Evolutionary conservation across 37 sponge, comb jelly and placozoan species (phyloP), one percentile per base, ranked within the genome.

Genomic region (Spongilla lacustris): DNA sequence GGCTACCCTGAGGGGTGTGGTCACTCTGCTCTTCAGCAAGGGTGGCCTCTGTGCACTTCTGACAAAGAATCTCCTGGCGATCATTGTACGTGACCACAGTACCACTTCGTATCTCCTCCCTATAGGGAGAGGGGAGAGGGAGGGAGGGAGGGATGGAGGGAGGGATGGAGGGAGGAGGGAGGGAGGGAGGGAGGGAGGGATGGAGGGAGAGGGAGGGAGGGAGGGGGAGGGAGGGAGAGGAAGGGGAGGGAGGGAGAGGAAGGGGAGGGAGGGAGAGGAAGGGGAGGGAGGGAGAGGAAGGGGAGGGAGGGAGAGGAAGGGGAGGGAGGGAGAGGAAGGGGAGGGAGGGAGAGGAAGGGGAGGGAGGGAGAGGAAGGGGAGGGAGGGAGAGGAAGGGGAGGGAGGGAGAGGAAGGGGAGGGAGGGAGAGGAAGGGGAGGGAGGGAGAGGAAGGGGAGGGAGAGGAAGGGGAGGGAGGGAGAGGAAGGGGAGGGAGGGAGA

Each of bases 31-130:
- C 71, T 35, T 90, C 90, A 66, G 69, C 28, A 12, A 90, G 78
- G 1, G 86, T 66, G 26, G 80, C 79, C 49, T 90, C 86, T n/a
- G 90, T 88, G 71, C 94, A 93, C 72, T 73, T 77, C 68, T 87
- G 84, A 81, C 94, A 93, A 50, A 93, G 85, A 69, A 90, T 84
- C 76, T 93, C 88, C 36, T 93, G 81, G 3, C 86, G 67, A 32
- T 85, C 94, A 71, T 89, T 84, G 68, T 85, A 87, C 4, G 94
- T 93, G 49, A 93, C 87, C 32, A 89, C 94, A 26, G 94, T 88
- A 11, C 94, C 94, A 87, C 84, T 90, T 49, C 66, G 50, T 26
- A 93, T 93, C 81, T 81, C 90, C 13, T 66, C 80, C 25, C 90
- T 90, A 67, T 0, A 29, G 14, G 31, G 21, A 46, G 46, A 36